phyloP scores from a whole-genome alignment of 1,140 invertebrate species.

The Drosophila melanogaster region DNA sequence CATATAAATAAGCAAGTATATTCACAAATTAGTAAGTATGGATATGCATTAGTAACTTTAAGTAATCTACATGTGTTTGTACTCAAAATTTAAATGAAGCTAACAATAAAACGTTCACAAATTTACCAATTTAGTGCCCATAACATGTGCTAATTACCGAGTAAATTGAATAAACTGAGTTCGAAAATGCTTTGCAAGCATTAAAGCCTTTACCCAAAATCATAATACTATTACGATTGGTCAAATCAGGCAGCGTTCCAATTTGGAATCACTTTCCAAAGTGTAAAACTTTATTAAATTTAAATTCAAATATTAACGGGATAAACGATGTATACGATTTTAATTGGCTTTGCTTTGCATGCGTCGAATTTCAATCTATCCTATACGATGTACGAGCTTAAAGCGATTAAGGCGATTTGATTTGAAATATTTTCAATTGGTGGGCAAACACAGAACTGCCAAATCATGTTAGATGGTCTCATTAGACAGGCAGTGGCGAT shows the following conservation, averaged over 20 bases:
- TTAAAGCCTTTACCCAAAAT: too few species aligned
- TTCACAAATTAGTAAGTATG: neutral
- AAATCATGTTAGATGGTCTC: slow-evolving; percentile 22
- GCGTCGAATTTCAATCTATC: neutral
- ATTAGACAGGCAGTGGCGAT: slow-evolving; percentile 27
- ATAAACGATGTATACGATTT: neutral
- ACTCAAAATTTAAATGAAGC: too few species aligned
- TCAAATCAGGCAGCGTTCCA: neutral
- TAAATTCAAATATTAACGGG: neutral
- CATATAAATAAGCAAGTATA: neutral
- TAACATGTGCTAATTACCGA: too few species aligned
- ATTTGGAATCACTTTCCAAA: neutral
- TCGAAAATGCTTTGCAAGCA: neutral
- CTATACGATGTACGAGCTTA: neutral
- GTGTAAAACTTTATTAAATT: neutral
- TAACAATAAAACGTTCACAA: too few species aligned
- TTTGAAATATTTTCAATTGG: slow-evolving; percentile 38
- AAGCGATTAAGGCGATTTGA: slow-evolving; percentile 62
- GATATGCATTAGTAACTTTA: too few species aligned
- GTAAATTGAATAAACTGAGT: neutral
- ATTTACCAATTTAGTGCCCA: too few species aligned
- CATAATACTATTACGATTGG: neutral
- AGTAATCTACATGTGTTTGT: too few species aligned
- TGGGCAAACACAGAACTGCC: neutral
- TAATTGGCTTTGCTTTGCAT: neutral